Percentiles rank a stretch among this genome's conserved stretches.
phyloP scores from a whole-genome alignment of 2,797 vertebrate genomes.

The Potorous gilbertii region DNA sequence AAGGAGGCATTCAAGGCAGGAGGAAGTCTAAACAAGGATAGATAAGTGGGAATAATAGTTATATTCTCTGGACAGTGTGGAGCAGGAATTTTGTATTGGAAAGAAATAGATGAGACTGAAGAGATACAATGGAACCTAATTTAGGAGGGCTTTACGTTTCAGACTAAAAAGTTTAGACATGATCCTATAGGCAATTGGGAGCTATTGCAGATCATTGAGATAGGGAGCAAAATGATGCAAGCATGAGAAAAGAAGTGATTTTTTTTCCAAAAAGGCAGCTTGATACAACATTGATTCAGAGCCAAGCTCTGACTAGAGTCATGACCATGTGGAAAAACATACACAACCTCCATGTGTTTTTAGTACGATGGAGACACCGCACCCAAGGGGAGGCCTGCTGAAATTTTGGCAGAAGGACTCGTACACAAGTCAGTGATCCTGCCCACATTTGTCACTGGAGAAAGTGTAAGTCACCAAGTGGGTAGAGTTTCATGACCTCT shows the following conservation, averaged over 20 bases:
- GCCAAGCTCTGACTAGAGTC: conserved; percentile 23
- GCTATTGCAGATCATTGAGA: neutral
- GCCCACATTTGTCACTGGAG: conserved; percentile 35
- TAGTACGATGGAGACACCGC: conserved; percentile 24
- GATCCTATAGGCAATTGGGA: neutral
- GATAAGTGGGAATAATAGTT: neutral
- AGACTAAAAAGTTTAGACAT: neutral
- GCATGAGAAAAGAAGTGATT: neutral
- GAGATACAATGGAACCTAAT: neutral
- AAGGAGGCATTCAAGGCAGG: neutral
- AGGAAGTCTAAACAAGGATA: neutral
- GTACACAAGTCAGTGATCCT: conserved; percentile 30
- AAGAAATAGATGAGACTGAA: neutral
- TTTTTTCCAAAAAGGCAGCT: neutral
- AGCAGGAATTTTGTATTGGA: neutral
- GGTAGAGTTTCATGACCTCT: conserved; percentile 30
- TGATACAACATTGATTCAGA: conserved; percentile 2
- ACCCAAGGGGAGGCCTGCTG: conserved; percentile 42
- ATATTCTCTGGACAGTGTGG: neutral
- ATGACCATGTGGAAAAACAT: conserved; percentile 43
- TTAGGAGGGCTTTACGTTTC: neutral
- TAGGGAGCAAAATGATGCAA: conserved; percentile 22
- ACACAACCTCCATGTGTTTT: conserved; percentile 44
- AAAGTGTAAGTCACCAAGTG: conserved; percentile 36
- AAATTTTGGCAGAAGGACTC: conserved; percentile 34